Conservation (phyloP, 2,113 vertebrate species). For the Anolis carolinensis region DNA sequence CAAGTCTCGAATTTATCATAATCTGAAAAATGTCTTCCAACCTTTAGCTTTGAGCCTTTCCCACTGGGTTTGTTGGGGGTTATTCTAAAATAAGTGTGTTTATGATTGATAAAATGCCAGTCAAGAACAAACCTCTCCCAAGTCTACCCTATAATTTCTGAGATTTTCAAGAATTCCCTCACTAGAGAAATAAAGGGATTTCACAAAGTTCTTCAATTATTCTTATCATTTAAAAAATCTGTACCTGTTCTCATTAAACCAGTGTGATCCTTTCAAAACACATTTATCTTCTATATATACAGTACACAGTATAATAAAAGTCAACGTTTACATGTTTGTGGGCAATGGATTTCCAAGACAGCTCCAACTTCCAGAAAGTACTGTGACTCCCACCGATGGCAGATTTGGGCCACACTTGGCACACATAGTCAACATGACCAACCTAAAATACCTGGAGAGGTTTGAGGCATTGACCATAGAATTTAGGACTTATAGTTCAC, state of each 20-base stretch:
- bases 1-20: neutral
- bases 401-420: too few species aligned
- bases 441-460: too few species aligned
- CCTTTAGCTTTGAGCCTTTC: neutral
- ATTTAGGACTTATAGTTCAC: too few species aligned
- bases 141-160: neutral
- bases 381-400: too few species aligned
- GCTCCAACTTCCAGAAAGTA: too few species aligned
- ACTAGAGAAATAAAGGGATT: neutral
- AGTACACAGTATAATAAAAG: too few species aligned
- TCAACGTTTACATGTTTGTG: too few species aligned
- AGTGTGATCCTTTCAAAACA: neutral
- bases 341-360: too few species aligned
- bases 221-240: neutral
- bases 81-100: neutral
- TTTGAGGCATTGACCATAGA: too few species aligned
- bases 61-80: neutral
- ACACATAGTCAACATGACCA: too few species aligned
- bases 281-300: too few species aligned
- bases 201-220: neutral
- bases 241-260: neutral
- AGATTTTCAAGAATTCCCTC: neutral
- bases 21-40: neutral
- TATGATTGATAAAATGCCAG: neutral
- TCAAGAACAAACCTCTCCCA: neutral